Evolutionary conservation across 2,888 invertebrate species (phyloP).

Genomic region (Tortrix viridana): DNA sequence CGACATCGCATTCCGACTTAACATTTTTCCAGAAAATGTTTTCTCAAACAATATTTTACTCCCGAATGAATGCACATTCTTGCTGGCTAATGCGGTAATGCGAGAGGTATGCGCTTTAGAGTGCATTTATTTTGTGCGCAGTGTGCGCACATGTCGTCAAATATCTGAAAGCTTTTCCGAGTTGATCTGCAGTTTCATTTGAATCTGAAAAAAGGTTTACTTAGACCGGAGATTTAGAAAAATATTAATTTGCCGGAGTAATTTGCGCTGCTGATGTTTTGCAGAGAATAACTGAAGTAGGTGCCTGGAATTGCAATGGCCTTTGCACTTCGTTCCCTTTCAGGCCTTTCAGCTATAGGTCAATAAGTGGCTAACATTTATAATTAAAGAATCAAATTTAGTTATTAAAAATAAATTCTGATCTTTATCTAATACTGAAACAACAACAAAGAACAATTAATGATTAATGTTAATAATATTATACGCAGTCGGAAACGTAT

Average conservation of each 20-base stretch:
- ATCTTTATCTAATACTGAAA: slow-evolving; percentile 13
- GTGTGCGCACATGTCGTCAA: slow-evolving; percentile 4
- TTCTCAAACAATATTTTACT: slow-evolving; percentile 41
- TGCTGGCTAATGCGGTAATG: slow-evolving; percentile 25
- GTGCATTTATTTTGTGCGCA: slow-evolving; percentile 27
- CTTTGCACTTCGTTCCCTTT: too few relatives aligned
- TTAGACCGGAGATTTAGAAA: too few relatives aligned
- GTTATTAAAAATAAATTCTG: slow-evolving; percentile 11
- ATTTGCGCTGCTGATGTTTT: too few relatives aligned
- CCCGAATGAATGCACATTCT: slow-evolving; percentile 35
- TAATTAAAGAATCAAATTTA: slow-evolving; percentile 1
- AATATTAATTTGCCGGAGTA: too few relatives aligned
- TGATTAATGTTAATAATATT: slow-evolving; percentile 7
- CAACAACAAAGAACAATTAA: slow-evolving; percentile 21
- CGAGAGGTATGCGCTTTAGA: slow-evolving; percentile 18
- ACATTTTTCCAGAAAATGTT: slow-evolving; percentile 37
- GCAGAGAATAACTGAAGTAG: too few relatives aligned
- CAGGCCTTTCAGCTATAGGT: too few relatives aligned
- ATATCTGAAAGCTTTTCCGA: neutral
- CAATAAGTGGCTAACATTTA: neutral
- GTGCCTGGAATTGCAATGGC: too few relatives aligned
- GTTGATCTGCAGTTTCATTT: too few relatives aligned
- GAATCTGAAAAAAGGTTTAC: too few relatives aligned
- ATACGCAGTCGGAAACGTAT: slow-evolving; percentile 19
- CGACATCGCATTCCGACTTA: slow-evolving; percentile 24